Conservation (phyloP, 2,888 invertebrate genomes). For the Pegoplata infirma region DNA sequence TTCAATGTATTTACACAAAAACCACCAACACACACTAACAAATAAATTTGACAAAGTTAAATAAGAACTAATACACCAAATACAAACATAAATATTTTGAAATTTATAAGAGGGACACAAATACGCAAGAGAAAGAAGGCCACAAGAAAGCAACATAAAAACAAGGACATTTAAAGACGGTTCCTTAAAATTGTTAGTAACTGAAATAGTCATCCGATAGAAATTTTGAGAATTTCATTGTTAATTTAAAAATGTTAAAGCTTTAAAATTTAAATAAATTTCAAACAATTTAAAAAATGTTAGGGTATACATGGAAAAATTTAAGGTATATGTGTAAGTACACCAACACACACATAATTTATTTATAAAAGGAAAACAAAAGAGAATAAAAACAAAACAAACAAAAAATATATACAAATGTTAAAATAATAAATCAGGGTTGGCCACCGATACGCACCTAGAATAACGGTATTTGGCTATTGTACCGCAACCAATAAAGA, state of each 20-base stretch:
- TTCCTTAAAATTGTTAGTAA: too few species aligned
- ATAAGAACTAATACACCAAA: not conserved
- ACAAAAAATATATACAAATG: not conserved
- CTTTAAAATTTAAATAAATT: not conserved
- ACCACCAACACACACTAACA: not conserved
- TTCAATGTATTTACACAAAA: slow-evolving; percentile 25
- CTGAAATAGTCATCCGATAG: too few species aligned
- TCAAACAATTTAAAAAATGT: not conserved
- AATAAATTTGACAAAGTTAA: not conserved
- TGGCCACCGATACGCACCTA: too few species aligned
- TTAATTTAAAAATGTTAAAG: too few species aligned
- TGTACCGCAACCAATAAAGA: too few species aligned
- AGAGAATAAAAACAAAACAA: not conserved
- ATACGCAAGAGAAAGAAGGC: not conserved
- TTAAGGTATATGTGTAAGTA: not conserved
- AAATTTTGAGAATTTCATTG: too few species aligned
- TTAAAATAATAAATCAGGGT: too few species aligned
- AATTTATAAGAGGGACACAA: not conserved
- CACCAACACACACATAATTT: not conserved
- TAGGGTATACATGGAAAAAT: too few species aligned
- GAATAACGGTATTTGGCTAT: too few species aligned
- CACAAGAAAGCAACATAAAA: not conserved
- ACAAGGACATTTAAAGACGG: not conserved
- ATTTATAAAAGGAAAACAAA: not conserved
- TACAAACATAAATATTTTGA: not conserved